Evolutionary conservation across 2,888 invertebrate species (phyloP).

Genomic region (Epicampocera succincta): DNA sequence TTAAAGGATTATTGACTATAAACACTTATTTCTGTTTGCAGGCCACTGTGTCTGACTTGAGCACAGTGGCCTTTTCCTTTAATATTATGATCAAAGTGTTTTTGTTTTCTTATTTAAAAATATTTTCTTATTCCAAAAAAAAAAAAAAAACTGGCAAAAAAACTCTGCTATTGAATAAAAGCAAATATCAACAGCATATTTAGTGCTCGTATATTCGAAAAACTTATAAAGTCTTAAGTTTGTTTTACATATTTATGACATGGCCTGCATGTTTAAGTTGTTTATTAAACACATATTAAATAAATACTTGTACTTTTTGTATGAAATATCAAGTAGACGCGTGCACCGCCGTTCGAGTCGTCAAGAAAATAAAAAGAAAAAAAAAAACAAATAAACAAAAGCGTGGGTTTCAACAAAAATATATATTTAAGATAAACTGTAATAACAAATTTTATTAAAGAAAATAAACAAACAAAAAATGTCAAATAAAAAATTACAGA

Average conservation of each 20-base stretch:
- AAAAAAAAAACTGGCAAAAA: background rate
- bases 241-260: slow-evolving; percentile 34
- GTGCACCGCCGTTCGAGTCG: background rate
- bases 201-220: slow-evolving; percentile 39
- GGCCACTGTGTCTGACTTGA: slow-evolving; percentile 10
- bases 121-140: slow-evolving; percentile 18
- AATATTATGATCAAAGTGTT: slow-evolving; percentile 5
- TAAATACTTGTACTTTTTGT: slow-evolving; percentile 1
- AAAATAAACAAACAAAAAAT: background rate
- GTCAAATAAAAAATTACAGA: background rate
- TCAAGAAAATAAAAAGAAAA: background rate
- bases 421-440: slow-evolving; percentile 37
- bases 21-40: background rate
- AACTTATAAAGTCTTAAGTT: background rate
- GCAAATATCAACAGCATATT: slow-evolving; percentile 16
- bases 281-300: slow-evolving; percentile 50
- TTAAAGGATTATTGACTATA: too few relatives aligned
- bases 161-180: background rate
- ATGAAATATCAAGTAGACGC: slow-evolving; percentile 27
- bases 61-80: too few relatives aligned
- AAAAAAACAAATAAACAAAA: slow-evolving; percentile 5
- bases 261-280: slow-evolving; percentile 42
- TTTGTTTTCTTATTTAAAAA: background rate
- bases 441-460: background rate
- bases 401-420: slow-evolving; percentile 43